phyloP scores from a whole-genome alignment of 1,140 invertebrate genomes.

The Helicoverpa armigera region DNA sequence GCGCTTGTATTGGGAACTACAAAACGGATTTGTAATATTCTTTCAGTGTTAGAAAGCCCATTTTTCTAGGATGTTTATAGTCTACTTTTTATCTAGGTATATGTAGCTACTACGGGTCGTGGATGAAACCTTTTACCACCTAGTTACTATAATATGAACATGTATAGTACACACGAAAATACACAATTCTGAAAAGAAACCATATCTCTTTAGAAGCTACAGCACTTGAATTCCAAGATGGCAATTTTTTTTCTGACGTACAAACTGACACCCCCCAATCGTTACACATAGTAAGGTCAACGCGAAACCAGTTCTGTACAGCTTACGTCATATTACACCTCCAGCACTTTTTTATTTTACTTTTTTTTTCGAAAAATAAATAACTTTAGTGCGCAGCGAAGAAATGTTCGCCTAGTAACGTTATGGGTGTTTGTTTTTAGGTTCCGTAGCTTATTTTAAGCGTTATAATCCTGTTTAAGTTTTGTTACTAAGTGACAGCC shows the following conservation, averaged over 20 bases:
- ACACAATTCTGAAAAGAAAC: no score
- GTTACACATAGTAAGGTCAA: constrained; percentile 33
- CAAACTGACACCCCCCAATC: constrained; percentile 6
- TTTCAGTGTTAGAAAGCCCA: no score
- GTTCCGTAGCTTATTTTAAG: constrained; percentile 36
- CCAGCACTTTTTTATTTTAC: constrained; percentile 30
- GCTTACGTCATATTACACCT: constrained; percentile 57
- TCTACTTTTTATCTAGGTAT: no score
- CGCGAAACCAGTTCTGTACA: constrained; percentile 23
- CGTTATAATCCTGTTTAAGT: background rate
- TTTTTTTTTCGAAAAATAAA: constrained; percentile 32
- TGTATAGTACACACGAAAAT: no score
- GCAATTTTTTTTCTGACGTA: background rate
- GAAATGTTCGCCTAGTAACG: constrained; percentile 46
- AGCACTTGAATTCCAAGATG: background rate
- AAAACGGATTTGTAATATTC: no score
- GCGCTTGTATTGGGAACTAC: no score
- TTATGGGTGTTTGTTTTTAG: background rate
- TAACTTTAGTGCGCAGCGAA: constrained; percentile 48
- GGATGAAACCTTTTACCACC: no score
- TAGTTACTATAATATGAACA: no score
- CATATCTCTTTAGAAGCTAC: no score
- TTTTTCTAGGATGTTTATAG: no score
- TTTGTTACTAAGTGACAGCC: background rate
- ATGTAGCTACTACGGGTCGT: no score